Conservation (phyloP, 2,888 invertebrate genomes). For the Minunthozetes semirufus region DNA sequence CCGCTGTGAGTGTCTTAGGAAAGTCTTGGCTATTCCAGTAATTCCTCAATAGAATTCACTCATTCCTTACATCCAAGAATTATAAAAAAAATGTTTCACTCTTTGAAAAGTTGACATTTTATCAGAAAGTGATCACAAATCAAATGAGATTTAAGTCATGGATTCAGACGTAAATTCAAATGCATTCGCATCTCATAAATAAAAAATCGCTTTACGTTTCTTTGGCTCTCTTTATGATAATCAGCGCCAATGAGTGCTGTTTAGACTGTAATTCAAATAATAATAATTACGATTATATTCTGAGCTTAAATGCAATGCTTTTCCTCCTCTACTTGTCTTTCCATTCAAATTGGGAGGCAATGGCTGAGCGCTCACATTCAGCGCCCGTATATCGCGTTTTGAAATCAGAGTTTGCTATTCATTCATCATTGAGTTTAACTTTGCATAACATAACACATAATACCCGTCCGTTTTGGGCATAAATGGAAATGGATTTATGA, state of each 20-base stretch:
- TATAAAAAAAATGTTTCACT: neutral
- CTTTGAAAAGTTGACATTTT: neutral
- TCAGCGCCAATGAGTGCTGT: constrained; percentile 1
- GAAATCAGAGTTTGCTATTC: constrained; percentile 4
- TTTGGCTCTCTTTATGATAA: neutral
- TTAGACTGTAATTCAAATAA: neutral
- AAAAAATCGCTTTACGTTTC: neutral
- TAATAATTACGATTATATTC: neutral
- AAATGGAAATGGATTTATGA: constrained; percentile 19
- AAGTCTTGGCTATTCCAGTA: neutral
- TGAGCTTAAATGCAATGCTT: neutral
- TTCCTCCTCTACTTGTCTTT: neutral
- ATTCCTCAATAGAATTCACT: neutral
- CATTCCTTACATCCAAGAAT: neutral
- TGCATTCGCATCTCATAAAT: constrained; percentile 9
- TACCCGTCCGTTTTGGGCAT: neutral
- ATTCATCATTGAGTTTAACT: constrained; percentile 19
- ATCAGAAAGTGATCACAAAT: neutral
- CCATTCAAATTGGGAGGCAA: neutral
- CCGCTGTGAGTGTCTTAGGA: no score
- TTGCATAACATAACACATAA: constrained; percentile 21
- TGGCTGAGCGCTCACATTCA: neutral
- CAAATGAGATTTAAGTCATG: neutral
- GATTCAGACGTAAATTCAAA: neutral
- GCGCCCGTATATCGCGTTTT: constrained; percentile 7